Conservation (phyloP, 2,113 vertebrate species). For the Bos taurus region ARS-UCD2.0 NC_037337.1:37186001-37186500, state of each 20-base stretch:
- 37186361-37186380: not conserved
- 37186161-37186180: conserved; percentile 26
- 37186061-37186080: conserved; percentile 13
- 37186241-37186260: not conserved
- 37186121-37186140: conserved; percentile 17
- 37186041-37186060: not conserved
- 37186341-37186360: not conserved
- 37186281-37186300: not conserved
- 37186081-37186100: conserved; percentile 33
- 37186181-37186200: not conserved
- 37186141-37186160: not conserved
- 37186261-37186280: not conserved
- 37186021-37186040: conserved; percentile 38
- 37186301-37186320: not conserved
- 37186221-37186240: not conserved
- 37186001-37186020: conserved; percentile 56
- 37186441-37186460: not conserved
- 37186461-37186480: not conserved
- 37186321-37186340: not conserved
- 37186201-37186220: not conserved
- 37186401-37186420: not conserved
- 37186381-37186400: not conserved
- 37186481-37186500: not conserved
- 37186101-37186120: not conserved
- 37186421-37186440: not conserved